These are phyloP conservation scores for Stomatorhinus walkeri DNA, from an alignment of 2,797 vertebrate species.

Conservation along the genomic window DNA sequence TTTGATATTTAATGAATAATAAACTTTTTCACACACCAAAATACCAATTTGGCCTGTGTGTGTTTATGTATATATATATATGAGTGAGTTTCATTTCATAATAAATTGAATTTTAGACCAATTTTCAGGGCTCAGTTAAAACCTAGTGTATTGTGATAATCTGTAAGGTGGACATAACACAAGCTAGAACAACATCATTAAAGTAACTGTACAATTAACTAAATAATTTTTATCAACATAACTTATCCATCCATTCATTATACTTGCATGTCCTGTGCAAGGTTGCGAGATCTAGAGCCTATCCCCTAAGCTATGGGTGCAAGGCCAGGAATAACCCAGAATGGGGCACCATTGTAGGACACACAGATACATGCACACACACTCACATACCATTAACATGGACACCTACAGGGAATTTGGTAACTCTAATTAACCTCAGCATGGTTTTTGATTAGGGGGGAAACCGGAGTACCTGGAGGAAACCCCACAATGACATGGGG, in stretches of 20 bases:
- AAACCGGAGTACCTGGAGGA: not conserved
- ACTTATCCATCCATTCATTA: not conserved
- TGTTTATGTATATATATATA: not conserved
- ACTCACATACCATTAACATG: not conserved
- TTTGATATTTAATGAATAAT: not conserved
- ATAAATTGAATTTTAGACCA: not conserved
- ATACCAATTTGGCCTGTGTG: not conserved
- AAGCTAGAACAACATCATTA: not conserved
- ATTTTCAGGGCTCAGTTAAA: not conserved
- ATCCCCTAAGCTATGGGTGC: not conserved
- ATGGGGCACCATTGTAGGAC: not conserved
- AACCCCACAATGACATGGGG: not conserved
- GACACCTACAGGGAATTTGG: not conserved
- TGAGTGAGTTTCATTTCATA: not conserved
- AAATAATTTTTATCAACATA: not conserved
- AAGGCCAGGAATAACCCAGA: not conserved
- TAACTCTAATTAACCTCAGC: not conserved
- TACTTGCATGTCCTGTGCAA: not conserved
- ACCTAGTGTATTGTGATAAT: not conserved
- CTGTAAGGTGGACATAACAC: not conserved
- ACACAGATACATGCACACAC: not conserved
- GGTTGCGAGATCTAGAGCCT: not conserved
- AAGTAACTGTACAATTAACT: not conserved
- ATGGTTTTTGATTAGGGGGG: not conserved
- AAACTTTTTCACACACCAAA: not conserved